A percentile compares a stretch with the other conserved stretches of the same genome.
Evolutionary conservation across 2,113 vertebrate genomes (phyloP).

Genomic region (Oncorhynchus clarkii): DNA sequence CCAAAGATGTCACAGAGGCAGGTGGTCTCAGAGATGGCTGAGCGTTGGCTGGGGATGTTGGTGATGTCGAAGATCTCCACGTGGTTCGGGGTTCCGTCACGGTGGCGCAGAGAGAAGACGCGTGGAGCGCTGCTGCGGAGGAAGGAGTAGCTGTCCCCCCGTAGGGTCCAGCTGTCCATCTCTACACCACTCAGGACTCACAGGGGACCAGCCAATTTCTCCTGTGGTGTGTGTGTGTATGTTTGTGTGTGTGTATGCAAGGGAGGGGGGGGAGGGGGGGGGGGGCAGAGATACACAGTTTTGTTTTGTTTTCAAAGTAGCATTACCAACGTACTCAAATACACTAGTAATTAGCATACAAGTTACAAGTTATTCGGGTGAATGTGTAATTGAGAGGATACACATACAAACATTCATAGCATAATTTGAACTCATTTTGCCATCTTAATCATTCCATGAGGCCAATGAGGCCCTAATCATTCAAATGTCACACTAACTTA

Average conservation of each 20-base stretch:
- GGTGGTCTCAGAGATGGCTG: slow-evolving; percentile 76
- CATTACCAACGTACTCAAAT: too few species aligned
- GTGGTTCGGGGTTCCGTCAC: slow-evolving; percentile 72
- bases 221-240: background rate
- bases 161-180: slow-evolving; percentile 77
- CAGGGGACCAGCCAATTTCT: slow-evolving; percentile 48
- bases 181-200: slow-evolving; percentile 59
- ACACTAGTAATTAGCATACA: background rate
- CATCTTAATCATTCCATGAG: background rate
- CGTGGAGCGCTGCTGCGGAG: slow-evolving; percentile 66
- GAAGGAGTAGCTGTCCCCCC: slow-evolving; percentile 75
- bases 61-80: slow-evolving; percentile 79
- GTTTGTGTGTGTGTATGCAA: too few species aligned
- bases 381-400: too few species aligned
- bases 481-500: background rate
- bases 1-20: slow-evolving; percentile 80
- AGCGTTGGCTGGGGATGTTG: slow-evolving; percentile 59
- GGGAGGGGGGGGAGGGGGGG: too few species aligned
- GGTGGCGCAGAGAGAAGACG: slow-evolving; percentile 62
- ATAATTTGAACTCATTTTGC: background rate
- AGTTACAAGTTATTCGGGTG: too few species aligned
- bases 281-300: slow-evolving; percentile 21
- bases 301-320: too few species aligned
- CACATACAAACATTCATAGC: too few species aligned
- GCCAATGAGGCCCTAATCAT: too few species aligned